Percentiles rank a stretch among this genome's conserved stretches.
phyloP scores from a whole-genome alignment of 2,113 vertebrate species.

The Ornithorhynchus anatinus region DNA sequence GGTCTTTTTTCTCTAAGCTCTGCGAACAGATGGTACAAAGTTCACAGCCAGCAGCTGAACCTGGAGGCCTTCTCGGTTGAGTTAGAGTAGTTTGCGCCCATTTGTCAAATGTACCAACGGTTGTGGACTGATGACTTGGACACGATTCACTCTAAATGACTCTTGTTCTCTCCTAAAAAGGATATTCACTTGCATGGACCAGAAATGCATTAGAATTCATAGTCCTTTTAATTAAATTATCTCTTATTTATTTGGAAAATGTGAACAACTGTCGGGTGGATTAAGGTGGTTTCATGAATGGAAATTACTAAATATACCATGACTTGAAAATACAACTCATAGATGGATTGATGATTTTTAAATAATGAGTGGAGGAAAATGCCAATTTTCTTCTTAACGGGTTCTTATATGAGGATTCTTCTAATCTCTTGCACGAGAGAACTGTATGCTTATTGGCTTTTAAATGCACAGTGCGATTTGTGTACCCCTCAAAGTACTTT shows the following conservation, averaged over 20 bases:
- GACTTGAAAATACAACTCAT: constrained; percentile 15
- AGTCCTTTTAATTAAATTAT: constrained; percentile 40
- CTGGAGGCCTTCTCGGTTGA: constrained; percentile 24
- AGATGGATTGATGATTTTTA: background rate
- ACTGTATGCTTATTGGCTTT: background rate
- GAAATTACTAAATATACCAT: constrained; percentile 9
- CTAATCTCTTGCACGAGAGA: background rate
- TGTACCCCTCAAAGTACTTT: background rate
- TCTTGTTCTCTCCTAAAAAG: constrained; percentile 17
- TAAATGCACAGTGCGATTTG: background rate
- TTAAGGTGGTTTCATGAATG: constrained; percentile 42
- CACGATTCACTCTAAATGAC: too few species aligned
- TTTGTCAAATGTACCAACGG: constrained; percentile 31
- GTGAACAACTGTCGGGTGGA: background rate
- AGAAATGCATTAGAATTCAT: constrained; percentile 29
- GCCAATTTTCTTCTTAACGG: background rate
- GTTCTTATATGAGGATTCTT: background rate
- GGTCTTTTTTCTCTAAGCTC: constrained; percentile 62
- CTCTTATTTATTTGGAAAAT: constrained; percentile 56
- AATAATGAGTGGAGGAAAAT: constrained; percentile 14
- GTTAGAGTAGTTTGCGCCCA: constrained; percentile 21
- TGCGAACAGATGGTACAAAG: constrained; percentile 63
- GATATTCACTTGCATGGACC: constrained; percentile 28
- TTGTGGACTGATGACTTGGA: constrained; percentile 28
- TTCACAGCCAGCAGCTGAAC: constrained; percentile 44